Base-by-base conservation (phyloP, 35 echinoderm and acorn worm species). In the Antedon bifida region DNA sequence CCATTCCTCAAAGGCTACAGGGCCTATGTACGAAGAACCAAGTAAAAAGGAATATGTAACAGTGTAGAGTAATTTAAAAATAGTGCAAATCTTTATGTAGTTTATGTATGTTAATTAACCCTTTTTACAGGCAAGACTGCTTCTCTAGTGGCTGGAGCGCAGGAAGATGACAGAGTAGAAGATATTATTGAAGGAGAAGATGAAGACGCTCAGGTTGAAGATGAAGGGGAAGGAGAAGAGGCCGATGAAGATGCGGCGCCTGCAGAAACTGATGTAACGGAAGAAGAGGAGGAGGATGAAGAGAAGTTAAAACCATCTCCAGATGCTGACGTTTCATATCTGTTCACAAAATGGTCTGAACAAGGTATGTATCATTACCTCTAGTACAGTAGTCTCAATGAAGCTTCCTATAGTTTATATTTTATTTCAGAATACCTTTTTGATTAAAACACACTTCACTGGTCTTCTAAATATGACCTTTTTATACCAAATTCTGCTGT, bases 321-420 rank as follows among this genome's bases (percentile, higher is more conserved):
- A 78, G 87, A 97, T 88, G 94, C 91, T 73, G 94, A 97, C 21
- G 92, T 91, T 36, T 92, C 90, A n/a, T 35, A 92, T 21, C 90
- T 97, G 38, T 97, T 97, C 64, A 97, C 94, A 31, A 97, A 89
- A 79, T 89, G 91, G 46, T 77, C 81, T 1, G 94, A 97, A 79
- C 78, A 87, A 87, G 94, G 94, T 97, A 81, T 29, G 29, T 21
- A 30, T 29, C 19, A 0, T 34, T 79, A 13, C 12, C 3, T 8
- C n/a, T n/a, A n/a, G n/a, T 56, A 26, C 46, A 13, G 46, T 56
- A 56, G 46, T 56, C 46, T n/a, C n/a, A n/a, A n/a, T n/a, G n/a
- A n/a, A n/a, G n/a, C n/a, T n/a, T n/a, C n/a, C n/a, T n/a, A n/a
- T n/a, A n/a, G n/a, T n/a, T n/a, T n/a, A n/a, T n/a, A n/a, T n/a